These are phyloP conservation scores for Aleiodes leptofemur DNA, from an alignment of 2,888 invertebrate genomes.

Conservation along the genomic window DNA sequence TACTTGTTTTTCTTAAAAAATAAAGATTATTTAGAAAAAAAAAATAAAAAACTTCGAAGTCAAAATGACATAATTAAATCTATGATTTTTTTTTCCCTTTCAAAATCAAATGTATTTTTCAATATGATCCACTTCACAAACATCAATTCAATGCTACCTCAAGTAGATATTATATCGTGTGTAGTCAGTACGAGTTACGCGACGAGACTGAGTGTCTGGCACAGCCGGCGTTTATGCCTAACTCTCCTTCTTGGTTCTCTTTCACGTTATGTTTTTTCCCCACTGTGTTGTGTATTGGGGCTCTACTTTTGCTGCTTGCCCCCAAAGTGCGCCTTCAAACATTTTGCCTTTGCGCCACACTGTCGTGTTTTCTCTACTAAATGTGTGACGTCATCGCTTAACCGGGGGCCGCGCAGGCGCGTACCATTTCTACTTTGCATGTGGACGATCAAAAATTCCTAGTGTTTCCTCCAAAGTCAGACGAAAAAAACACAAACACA, in stretches of 20 bases:
- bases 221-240: slow-evolving; percentile 56
- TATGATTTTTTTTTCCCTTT: background rate
- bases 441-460: background rate
- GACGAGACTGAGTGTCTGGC: slow-evolving; percentile 74
- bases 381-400: slow-evolving; percentile 49
- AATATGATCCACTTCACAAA: slow-evolving; percentile 11
- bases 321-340: slow-evolving; percentile 36
- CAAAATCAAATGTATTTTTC: background rate
- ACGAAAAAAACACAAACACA: background rate
- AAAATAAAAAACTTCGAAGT: background rate
- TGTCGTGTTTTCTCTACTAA: slow-evolving; percentile 10
- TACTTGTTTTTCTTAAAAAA: background rate
- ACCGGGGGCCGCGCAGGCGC: slow-evolving; percentile 52
- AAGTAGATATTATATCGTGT: background rate
- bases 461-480: background rate
- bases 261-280: slow-evolving; percentile 38
- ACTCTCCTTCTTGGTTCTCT: slow-evolving; percentile 37
- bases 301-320: slow-evolving; percentile 30
- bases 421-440: background rate
- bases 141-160: background rate
- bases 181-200: slow-evolving; percentile 63
- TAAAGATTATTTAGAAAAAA: background rate
- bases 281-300: slow-evolving; percentile 12
- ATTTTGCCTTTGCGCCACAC: slow-evolving; percentile 22
- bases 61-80: background rate